Conservation (phyloP, 2,888 invertebrate species). For the Ryuthela nishihirai region DNA sequence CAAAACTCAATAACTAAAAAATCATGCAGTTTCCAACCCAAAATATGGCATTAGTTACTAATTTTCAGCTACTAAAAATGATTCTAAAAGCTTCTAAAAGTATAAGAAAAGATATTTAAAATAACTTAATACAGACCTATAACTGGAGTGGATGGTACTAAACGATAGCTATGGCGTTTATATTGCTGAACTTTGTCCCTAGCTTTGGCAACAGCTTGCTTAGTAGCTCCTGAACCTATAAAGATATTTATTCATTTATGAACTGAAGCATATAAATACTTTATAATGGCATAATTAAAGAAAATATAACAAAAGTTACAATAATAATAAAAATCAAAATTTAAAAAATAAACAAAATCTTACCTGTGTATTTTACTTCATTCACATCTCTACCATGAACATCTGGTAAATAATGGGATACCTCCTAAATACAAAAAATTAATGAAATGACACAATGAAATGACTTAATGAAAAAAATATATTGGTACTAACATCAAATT, state of each 20-base stretch:
- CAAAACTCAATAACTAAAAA: too few relatives aligned
- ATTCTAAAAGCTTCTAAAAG: too few relatives aligned
- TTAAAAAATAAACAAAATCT: constrained; percentile 3
- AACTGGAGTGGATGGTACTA: constrained; percentile 39
- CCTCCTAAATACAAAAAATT: constrained; percentile 47
- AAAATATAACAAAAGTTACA: too few relatives aligned
- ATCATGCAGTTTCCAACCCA: too few relatives aligned
- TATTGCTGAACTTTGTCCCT: constrained; percentile 49
- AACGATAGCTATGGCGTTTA: constrained; percentile 41
- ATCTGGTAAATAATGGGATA: constrained; percentile 55
- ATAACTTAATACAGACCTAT: constrained; percentile 28
- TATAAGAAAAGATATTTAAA: too few relatives aligned
- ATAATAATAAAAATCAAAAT: not conserved
- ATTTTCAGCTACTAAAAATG: too few relatives aligned
- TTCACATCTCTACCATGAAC: constrained; percentile 52
- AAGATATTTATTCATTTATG: constrained; percentile 8
- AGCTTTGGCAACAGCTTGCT: constrained; percentile 49
- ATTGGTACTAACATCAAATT: too few relatives aligned
- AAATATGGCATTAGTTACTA: too few relatives aligned
- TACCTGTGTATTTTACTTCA: constrained; percentile 54
- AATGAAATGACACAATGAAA: too few relatives aligned
- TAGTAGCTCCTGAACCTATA: constrained; percentile 49
- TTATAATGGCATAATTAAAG: too few relatives aligned
- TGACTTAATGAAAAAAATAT: too few relatives aligned
- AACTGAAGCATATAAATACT: too few relatives aligned